These are phyloP conservation scores for Lypha dubia DNA, from an alignment of 2,888 invertebrate species.

Conservation along the genomic window DNA sequence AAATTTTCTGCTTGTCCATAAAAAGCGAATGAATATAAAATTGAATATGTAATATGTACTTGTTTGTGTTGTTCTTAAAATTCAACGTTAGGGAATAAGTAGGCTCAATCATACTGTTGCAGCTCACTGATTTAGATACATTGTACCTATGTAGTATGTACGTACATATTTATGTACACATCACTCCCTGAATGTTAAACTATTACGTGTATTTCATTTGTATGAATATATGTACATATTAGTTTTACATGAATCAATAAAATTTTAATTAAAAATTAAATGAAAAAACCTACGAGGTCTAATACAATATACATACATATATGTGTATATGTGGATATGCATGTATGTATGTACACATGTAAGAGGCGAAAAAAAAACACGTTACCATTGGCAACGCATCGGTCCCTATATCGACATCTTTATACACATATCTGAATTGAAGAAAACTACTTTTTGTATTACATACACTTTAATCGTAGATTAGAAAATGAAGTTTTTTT, in stretches of 20 bases:
- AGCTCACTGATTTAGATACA: no score
- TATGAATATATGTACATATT: background rate
- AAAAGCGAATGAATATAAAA: no score
- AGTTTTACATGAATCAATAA: conserved; percentile 54
- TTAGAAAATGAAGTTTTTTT: no score
- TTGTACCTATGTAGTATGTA: no score
- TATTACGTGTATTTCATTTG: background rate
- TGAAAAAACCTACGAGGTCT: conserved; percentile 43
- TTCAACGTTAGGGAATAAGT: no score
- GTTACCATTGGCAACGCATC: conserved; percentile 36
- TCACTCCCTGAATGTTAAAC: background rate
- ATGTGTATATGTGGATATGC: background rate
- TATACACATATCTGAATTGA: background rate
- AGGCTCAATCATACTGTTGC: no score
- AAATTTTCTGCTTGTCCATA: no score
- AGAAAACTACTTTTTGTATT: background rate
- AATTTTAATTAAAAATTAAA: conserved; percentile 45
- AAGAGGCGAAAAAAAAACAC: background rate
- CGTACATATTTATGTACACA: background rate
- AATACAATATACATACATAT: conserved; percentile 32
- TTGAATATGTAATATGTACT: no score
- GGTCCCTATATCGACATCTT: background rate
- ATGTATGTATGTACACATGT: background rate
- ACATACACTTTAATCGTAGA: no score
- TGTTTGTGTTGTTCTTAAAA: no score